Percentiles rank a stretch among this genome's conserved stretches.
Evolutionary conservation across 2,113 vertebrate genomes (phyloP).

Genomic region (Rhizomys pruinosus): DNA sequence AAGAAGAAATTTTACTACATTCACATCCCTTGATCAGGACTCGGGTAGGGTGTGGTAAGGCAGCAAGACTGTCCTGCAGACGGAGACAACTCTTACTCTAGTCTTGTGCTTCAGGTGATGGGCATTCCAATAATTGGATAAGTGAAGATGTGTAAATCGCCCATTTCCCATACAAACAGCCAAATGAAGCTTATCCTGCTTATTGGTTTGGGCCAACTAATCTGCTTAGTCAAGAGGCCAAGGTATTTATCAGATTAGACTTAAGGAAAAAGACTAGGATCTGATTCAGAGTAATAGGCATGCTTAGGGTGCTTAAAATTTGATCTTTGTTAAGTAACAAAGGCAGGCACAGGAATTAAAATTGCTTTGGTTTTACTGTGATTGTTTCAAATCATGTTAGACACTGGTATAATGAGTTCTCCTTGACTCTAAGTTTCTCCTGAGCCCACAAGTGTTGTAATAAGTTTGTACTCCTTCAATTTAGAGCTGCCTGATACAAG

Average conservation of each 20-base stretch:
- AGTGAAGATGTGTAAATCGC: not conserved
- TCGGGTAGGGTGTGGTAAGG: not conserved
- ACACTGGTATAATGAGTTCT: not conserved
- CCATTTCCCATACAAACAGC: not conserved
- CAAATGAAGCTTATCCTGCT: not conserved
- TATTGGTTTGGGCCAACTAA: constrained; percentile 11
- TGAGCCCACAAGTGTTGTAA: not conserved
- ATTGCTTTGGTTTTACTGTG: not conserved
- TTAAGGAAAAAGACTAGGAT: not conserved
- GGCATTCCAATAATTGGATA: not conserved
- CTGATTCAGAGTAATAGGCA: not conserved
- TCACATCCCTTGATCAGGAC: not conserved
- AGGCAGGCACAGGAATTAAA: not conserved
- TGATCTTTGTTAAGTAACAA: constrained; percentile 12
- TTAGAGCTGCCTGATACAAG: not conserved
- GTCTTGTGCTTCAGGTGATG: not conserved
- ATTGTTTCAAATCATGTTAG: constrained; percentile 40
- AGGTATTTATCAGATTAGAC: not conserved
- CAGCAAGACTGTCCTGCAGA: not conserved
- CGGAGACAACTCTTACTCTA: not conserved
- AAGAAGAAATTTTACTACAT: not conserved
- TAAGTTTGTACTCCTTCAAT: constrained; percentile 37
- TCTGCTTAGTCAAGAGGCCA: constrained; percentile 13
- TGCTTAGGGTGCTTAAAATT: constrained; percentile 32
- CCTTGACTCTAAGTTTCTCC: constrained; percentile 13